Base-by-base conservation (phyloP, 2,888 invertebrate genomes). In the Ophion ellenae region DNA sequence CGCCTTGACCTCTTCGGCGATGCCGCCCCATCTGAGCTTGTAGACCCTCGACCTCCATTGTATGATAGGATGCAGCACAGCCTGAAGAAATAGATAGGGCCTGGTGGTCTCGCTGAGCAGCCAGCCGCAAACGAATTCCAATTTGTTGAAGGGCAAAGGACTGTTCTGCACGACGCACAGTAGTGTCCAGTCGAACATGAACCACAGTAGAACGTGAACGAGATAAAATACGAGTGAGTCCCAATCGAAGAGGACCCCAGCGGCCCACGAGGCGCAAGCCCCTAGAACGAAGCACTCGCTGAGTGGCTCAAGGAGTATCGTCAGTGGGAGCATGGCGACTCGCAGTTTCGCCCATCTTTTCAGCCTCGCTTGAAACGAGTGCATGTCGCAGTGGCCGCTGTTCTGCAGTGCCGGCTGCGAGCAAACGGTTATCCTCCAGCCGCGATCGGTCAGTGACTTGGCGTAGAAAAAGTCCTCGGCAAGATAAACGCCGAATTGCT, bases 391-490 rank as follows among this genome's bases (percentile, higher is more conserved):
- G 89, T 97, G 95, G 6, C 99, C 99, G 84, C 97, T 97, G 94
- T 99, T 99, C 95, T 99, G 99, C 94, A 98, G 96, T 28, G 99
- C 99, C 10, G 99, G 99, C 92, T 98, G 97, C 92, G 98, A 97
- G 91, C 98, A 97, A 86, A 99, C 97, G 1, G 97, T 96, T 94
- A 98, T 97, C 91, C 96, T 96, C 98, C 98, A 99, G 7, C 99
- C 99, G 61, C 97, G 96, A 90, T 98, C 97, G 61, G 96, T 96
- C 89, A 99, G 96, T 77, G 97, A 96, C 94, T 98, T 97, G 79
- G 99, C 99, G 93, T 99, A 97, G 94, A 99, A 99, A 95, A 98
- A 99, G 94, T 99, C 99, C 94, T 99, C 99, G 0, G 99, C 99
- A 73, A 99, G 95, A 94, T 99, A 99, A 90, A 98, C 97, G 4